Evolutionary conservation across 2,888 invertebrate species (phyloP).

Genomic region (Mythimna lalbum): DNA sequence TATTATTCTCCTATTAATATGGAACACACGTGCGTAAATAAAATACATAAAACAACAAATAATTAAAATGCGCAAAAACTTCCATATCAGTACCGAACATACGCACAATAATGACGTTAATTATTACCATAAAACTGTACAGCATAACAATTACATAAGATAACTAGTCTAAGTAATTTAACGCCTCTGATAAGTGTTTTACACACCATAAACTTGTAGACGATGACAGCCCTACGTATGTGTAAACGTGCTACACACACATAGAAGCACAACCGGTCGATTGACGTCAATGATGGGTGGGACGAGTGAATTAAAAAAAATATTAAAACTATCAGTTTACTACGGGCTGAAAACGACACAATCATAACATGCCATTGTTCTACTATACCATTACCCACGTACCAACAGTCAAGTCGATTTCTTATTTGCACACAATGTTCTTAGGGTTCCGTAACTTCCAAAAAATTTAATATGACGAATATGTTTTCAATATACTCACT

Average conservation of each 20-base stretch:
- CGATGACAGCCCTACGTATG: conserved; percentile 70
- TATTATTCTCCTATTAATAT: conserved; percentile 39
- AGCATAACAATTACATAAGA: conserved; percentile 30
- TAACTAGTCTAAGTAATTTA: conserved; percentile 14
- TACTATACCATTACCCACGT: conserved; percentile 59
- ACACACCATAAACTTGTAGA: conserved; percentile 29
- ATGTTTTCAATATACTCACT: no score
- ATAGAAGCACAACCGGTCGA: conserved; percentile 79
- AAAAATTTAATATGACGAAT: no score
- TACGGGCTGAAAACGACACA: conserved; percentile 80
- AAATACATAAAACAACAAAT: conserved; percentile 26
- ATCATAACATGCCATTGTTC: conserved; percentile 85
- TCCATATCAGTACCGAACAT: conserved; percentile 17
- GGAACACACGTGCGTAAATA: conserved; percentile 24
- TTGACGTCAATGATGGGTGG: conserved; percentile 89
- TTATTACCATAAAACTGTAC: conserved; percentile 31
- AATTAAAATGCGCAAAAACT: conserved; percentile 44
- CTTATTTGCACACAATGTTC: conserved; percentile 56
- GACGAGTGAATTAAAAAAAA: conserved; percentile 80
- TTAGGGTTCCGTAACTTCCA: no score
- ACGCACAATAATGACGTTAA: conserved; percentile 30
- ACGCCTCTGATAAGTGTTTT: conserved; percentile 35
- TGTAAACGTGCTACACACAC: conserved; percentile 67
- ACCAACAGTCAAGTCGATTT: conserved; percentile 66
- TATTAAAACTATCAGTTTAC: conserved; percentile 87